Evolutionary conservation across 2,888 invertebrate genomes (phyloP).

Genomic region (Theretra japonica): DNA sequence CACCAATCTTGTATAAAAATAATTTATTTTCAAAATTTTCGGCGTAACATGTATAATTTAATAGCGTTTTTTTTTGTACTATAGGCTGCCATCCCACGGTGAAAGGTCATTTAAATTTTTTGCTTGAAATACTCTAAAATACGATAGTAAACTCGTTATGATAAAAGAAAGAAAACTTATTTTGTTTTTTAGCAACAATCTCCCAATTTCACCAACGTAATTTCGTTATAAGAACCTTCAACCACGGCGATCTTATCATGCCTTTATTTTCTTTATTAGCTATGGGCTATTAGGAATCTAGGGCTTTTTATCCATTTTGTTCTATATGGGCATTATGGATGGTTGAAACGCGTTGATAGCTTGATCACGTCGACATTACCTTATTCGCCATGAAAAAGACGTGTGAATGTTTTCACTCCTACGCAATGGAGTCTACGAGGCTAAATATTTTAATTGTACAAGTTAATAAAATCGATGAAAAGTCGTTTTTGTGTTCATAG

Average conservation of each 20-base stretch:
- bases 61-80: background rate
- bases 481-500: too few relatives aligned
- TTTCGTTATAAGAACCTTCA: constrained; percentile 8
- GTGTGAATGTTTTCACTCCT: too few relatives aligned
- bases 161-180: background rate
- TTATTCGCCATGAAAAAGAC: too few relatives aligned
- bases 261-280: constrained; percentile 12
- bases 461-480: too few relatives aligned
- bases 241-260: constrained; percentile 10
- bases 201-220: constrained; percentile 16
- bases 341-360: background rate
- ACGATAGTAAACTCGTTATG: background rate
- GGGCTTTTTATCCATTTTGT: constrained; percentile 11
- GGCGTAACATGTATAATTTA: too few relatives aligned
- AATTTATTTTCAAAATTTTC: too few relatives aligned
- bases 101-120: background rate
- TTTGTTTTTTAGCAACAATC: background rate
- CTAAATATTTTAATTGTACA: too few relatives aligned
- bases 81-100: background rate
- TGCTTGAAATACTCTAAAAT: background rate
- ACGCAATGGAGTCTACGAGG: too few relatives aligned
- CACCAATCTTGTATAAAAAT: too few relatives aligned
- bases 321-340: constrained; percentile 1
- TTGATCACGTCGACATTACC: background rate
- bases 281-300: constrained; percentile 17